A percentile compares a stretch with the other conserved stretches of the same genome.
phyloP scores from a whole-genome alignment of 92 coral and sea anemone genomes.

The Zoanthus sansibaricus region DNA sequence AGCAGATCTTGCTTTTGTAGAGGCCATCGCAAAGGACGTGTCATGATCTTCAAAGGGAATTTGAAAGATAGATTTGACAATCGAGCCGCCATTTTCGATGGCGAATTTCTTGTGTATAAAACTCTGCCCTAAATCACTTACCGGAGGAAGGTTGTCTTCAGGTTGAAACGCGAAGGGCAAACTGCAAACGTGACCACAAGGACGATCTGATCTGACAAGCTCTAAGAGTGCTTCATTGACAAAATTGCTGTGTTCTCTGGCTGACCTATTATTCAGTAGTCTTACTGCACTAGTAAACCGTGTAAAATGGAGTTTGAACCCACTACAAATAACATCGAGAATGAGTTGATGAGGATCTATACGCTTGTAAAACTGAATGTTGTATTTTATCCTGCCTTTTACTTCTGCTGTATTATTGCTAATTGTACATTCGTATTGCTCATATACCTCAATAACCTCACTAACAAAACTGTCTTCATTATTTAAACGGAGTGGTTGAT shows the following conservation, averaged over 20 bases:
- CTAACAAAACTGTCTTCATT: neutral
- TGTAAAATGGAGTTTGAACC: neutral
- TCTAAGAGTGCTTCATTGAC: constrained; percentile 24
- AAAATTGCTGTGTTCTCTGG: constrained; percentile 20
- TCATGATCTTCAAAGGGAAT: too few relatives aligned
- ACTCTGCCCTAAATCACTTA: neutral
- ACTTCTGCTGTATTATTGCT: neutral
- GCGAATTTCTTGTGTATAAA: too few relatives aligned
- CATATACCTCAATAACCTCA: neutral
- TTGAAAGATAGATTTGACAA: too few relatives aligned
- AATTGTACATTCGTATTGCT: neutral
- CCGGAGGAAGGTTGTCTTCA: neutral
- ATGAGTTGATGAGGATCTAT: neutral
- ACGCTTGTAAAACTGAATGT: neutral
- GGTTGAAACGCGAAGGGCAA: neutral
- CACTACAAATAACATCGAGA: neutral
- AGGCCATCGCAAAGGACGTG: too few relatives aligned
- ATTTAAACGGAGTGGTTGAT: too few relatives aligned
- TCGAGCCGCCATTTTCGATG: too few relatives aligned
- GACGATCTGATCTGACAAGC: neutral
- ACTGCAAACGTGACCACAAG: constrained; percentile 5
- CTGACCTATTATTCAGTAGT: constrained; percentile 18
- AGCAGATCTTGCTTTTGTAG: too few relatives aligned
- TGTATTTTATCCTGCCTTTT: neutral
- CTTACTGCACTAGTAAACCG: neutral